Percentiles rank a stretch among this genome's conserved stretches.
phyloP scores from a whole-genome alignment of 2,888 invertebrate species.

The Biston betularia region DNA sequence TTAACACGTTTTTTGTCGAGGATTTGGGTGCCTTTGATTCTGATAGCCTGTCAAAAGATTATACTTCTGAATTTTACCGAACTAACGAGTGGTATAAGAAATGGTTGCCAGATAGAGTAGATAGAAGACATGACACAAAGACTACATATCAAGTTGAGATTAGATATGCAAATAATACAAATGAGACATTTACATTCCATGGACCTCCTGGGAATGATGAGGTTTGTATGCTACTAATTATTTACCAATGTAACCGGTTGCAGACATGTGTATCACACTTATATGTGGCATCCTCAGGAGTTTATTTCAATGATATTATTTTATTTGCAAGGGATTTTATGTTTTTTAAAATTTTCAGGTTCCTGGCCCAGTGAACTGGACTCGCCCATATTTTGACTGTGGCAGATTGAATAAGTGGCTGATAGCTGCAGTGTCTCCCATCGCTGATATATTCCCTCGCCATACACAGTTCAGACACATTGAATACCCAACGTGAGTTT shows the following conservation, averaged over 20 bases:
- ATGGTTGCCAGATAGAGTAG: conserved; percentile 96
- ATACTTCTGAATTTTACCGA: conserved; percentile 95
- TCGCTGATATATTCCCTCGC: conserved; percentile 97
- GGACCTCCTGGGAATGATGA: conserved; percentile 97
- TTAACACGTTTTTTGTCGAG: conserved; percentile 95
- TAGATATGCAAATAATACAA: conserved; percentile 96
- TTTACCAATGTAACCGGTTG: not conserved
- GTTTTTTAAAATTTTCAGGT: conserved; percentile 49
- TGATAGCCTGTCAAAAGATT: conserved; percentile 93
- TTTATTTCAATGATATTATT: too few relatives aligned
- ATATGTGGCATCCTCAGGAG: too few relatives aligned
- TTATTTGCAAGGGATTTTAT: not conserved
- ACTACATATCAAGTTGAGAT: conserved; percentile 97
- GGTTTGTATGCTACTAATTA: conserved; percentile 64
- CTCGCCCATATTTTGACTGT: conserved; percentile 98
- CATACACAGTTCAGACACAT: conserved; percentile 97
- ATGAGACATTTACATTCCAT: conserved; percentile 98
- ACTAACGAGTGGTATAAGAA: conserved; percentile 97
- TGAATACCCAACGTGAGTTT: conserved; percentile 95
- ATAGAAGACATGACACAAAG: conserved; percentile 94
- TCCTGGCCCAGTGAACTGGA: conserved; percentile 97
- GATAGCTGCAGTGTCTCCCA: conserved; percentile 96
- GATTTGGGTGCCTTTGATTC: conserved; percentile 95
- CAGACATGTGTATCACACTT: too few relatives aligned
- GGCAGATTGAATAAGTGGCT: conserved; percentile 98